A percentile compares a stretch with the other conserved stretches of the same genome.
Conservation (phyloP, 1,140 invertebrate species). For the Gerris buenoi region DNA sequence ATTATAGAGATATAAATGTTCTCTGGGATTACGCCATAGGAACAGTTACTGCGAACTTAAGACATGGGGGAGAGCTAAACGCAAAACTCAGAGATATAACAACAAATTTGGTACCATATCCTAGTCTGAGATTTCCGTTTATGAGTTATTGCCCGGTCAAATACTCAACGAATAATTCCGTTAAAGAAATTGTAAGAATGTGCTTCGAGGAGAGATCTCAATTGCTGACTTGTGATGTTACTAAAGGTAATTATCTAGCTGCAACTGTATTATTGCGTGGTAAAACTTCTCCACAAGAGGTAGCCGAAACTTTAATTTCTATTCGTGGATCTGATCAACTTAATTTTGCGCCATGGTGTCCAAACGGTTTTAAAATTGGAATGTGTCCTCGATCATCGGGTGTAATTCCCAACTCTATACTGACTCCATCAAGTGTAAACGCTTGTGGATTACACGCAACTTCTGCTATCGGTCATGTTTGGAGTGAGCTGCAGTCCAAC, state of each 20-base stretch:
- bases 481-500: neutral
- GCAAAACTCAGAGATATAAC: neutral
- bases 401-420: neutral
- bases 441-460: neutral
- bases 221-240: neutral
- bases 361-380: neutral
- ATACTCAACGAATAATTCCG: neutral
- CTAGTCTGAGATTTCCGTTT: neutral
- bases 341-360: neutral
- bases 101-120: neutral
- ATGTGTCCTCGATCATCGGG: neutral
- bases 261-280: neutral
- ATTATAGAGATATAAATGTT: neutral
- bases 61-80: neutral
- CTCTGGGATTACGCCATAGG: neutral
- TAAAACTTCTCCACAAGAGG: neutral
- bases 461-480: neutral
- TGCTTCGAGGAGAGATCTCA: neutral
- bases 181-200: neutral
- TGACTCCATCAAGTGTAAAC: neutral
- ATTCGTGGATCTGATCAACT: neutral
- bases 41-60: neutral
- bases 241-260: neutral
- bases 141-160: neutral
- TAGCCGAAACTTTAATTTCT: neutral